Evolutionary conservation across 2,797 vertebrate genomes (phyloP).

Genomic region (Chelon labrosus): DNA sequence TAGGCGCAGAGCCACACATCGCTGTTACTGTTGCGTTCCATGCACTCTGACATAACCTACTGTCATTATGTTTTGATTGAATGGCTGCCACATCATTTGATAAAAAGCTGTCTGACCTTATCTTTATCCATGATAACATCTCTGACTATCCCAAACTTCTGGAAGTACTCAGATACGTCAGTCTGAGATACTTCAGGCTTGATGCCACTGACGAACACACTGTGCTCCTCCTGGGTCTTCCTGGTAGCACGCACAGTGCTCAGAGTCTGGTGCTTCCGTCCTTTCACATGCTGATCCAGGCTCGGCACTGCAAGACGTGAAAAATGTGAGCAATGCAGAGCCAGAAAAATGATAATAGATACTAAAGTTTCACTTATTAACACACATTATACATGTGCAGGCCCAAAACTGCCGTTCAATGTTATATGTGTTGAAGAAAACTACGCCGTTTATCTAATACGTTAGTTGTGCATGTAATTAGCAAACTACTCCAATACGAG

Average conservation of each 20-base stretch:
- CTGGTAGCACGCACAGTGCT: slow-evolving; percentile 83
- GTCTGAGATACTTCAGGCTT: slow-evolving; percentile 80
- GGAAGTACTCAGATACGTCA: slow-evolving; percentile 86
- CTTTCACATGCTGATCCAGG: slow-evolving; percentile 88
- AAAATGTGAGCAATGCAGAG: background rate
- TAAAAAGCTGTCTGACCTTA: slow-evolving; percentile 81
- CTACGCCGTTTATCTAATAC: background rate
- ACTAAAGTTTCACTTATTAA: too few species aligned
- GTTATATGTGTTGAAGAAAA: background rate
- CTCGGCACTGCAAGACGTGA: slow-evolving; percentile 81
- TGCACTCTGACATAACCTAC: background rate
- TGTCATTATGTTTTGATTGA: background rate
- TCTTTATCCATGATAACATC: slow-evolving; percentile 95
- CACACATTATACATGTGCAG: background rate
- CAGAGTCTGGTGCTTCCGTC: slow-evolving; percentile 89
- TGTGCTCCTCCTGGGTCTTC: slow-evolving; percentile 87
- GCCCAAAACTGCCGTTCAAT: background rate
- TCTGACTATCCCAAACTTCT: slow-evolving; percentile 85
- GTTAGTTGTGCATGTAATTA: background rate
- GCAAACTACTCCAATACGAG: background rate
- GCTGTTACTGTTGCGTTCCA: background rate
- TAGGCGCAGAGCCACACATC: background rate
- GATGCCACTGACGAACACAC: slow-evolving; percentile 93
- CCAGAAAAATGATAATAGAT: background rate
- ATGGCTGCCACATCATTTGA: background rate